Conservation (phyloP, 2,797 vertebrate species). For the Leptodactylus fallax region DNA sequence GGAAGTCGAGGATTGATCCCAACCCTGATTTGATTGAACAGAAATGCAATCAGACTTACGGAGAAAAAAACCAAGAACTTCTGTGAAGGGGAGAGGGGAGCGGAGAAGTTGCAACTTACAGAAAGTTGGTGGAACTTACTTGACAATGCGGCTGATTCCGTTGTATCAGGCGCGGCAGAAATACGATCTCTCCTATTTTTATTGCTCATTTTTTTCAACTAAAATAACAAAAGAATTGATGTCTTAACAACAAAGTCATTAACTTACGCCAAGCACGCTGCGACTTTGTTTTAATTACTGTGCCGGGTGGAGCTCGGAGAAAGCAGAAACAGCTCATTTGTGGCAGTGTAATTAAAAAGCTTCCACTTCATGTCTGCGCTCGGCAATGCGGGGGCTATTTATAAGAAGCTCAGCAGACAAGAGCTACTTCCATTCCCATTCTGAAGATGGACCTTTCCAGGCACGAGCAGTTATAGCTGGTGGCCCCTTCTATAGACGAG, state of each 20-base stretch:
- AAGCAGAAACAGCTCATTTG: conserved; percentile 33
- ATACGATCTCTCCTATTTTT: conserved; percentile 8
- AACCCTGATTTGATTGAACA: background rate
- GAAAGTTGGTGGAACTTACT: background rate
- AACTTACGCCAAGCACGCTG: conserved; percentile 27
- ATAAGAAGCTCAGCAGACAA: conserved; percentile 1
- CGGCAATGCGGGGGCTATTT: conserved; percentile 12
- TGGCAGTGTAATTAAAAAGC: conserved; percentile 50
- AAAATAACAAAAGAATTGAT: conserved; percentile 47
- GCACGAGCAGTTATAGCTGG: background rate
- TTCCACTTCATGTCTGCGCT: conserved; percentile 7
- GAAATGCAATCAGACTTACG: background rate
- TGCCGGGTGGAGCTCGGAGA: conserved; percentile 16
- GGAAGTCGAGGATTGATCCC: background rate
- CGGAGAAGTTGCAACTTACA: background rate
- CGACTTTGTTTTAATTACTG: conserved; percentile 40
- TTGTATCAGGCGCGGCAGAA: background rate
- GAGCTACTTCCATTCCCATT: background rate
- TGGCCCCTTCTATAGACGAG: background rate
- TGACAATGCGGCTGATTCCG: conserved; percentile 33
- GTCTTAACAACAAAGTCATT: conserved; percentile 45
- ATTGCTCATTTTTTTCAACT: background rate
- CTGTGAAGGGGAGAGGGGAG: background rate
- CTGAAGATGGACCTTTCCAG: background rate
- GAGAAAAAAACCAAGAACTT: background rate